Conservation (phyloP, 2,113 vertebrate species). For the Maccullochella peelii region DNA sequence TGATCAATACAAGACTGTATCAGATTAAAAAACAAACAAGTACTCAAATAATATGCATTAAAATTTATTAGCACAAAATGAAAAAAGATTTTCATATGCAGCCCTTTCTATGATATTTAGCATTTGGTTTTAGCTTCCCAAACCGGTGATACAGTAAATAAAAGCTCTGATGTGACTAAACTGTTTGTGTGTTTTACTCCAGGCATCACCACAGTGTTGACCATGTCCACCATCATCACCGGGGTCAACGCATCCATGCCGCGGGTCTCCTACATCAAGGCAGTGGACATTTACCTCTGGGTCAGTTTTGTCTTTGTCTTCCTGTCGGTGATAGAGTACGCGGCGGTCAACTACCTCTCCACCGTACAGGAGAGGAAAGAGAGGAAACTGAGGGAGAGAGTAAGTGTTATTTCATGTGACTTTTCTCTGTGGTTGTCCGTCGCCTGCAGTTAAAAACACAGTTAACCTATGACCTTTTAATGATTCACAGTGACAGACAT, state of each 20-base stretch:
- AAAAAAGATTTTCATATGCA: background rate
- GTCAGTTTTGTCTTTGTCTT: slow-evolving; percentile 99
- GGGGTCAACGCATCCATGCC: slow-evolving; percentile 99
- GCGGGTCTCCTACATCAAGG: slow-evolving; percentile 97
- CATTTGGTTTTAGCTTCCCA: background rate
- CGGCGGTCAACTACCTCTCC: slow-evolving; percentile 88
- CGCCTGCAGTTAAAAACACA: slow-evolving; percentile 4
- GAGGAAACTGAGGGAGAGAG: slow-evolving; percentile 85
- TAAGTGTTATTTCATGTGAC: slow-evolving; percentile 62
- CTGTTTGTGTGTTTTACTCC: slow-evolving; percentile 16
- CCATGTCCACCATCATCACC: slow-evolving; percentile 91
- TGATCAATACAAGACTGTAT: background rate
- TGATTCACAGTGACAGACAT: background rate
- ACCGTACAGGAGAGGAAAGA: slow-evolving; percentile 87
- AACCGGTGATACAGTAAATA: background rate
- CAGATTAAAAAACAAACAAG: background rate
- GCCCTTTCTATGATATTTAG: background rate
- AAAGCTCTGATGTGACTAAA: slow-evolving; percentile 14
- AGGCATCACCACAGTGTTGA: slow-evolving; percentile 89
- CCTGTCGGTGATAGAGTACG: slow-evolving; percentile 96
- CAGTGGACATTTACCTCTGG: slow-evolving; percentile 98
- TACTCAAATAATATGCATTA: background rate
- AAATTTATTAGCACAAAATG: background rate
- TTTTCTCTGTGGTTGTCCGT: background rate
- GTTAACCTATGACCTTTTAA: background rate